Evolutionary conservation across 2,113 vertebrate species (phyloP).

Genomic region (Cynopterus brachyotis): DNA sequence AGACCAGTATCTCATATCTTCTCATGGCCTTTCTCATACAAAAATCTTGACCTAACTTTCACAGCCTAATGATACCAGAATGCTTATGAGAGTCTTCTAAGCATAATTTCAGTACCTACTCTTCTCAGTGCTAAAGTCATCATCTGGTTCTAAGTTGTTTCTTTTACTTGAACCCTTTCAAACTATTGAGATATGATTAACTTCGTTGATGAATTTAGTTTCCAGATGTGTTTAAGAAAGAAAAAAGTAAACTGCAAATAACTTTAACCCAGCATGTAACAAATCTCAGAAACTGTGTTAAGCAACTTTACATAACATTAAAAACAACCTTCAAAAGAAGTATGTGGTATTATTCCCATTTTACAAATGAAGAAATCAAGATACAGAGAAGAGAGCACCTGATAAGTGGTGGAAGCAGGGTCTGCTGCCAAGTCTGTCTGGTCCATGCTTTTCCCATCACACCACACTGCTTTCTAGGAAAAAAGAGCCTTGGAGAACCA

Average conservation of each 20-base stretch:
- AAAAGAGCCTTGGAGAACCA: slow-evolving; percentile 5
- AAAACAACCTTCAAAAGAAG: background rate
- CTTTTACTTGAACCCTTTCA: background rate
- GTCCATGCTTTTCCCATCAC: background rate
- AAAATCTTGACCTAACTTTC: slow-evolving; percentile 20
- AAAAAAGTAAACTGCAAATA: slow-evolving; percentile 1
- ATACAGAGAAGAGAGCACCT: background rate
- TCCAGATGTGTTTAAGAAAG: background rate
- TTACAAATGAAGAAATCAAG: background rate
- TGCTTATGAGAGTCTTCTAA: background rate
- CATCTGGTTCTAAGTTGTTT: background rate
- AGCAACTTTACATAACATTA: background rate
- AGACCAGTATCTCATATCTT: background rate
- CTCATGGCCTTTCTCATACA: background rate
- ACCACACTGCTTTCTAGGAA: background rate
- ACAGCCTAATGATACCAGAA: slow-evolving; percentile 9
- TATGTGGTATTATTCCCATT: background rate
- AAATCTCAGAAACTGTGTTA: background rate
- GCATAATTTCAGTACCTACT: background rate
- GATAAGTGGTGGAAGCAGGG: background rate
- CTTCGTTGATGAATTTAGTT: background rate
- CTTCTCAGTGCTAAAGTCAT: background rate
- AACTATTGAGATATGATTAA: background rate
- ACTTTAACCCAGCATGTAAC: background rate
- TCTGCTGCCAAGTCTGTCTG: background rate